Percentiles rank a stretch among this genome's conserved stretches.
Evolutionary conservation across 1,140 invertebrate species (phyloP).

Genomic region (Pomacea maculata): DNA sequence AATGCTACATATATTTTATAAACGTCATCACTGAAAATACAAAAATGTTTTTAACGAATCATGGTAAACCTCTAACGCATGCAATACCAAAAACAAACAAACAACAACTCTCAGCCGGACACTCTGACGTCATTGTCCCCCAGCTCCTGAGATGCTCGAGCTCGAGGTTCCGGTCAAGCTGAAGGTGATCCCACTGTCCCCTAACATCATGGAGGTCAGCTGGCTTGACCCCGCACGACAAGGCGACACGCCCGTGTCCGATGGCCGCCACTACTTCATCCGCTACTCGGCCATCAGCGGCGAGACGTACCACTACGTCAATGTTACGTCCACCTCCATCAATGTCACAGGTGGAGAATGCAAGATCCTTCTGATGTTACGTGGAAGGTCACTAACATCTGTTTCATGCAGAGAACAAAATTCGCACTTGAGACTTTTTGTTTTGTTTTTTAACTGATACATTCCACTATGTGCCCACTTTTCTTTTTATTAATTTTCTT

Average conservation of each 20-base stretch:
- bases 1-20: neutral
- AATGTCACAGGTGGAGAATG: conserved; percentile 3
- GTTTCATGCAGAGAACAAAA: no score
- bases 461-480: no score
- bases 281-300: conserved; percentile 67
- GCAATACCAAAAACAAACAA: no score
- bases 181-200: conserved; percentile 84
- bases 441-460: no score
- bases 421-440: no score
- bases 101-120: no score
- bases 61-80: no score
- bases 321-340: conserved; percentile 76
- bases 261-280: conserved; percentile 85
- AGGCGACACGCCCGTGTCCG: conserved; percentile 68
- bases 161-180: conserved; percentile 67
- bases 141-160: neutral
- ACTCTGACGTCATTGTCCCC: neutral
- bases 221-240: conserved; percentile 83
- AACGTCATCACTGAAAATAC: no score
- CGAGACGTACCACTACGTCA: conserved; percentile 75
- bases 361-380: no score
- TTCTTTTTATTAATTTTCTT: no score
- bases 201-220: conserved; percentile 86
- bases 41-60: no score
- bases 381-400: no score